A percentile compares a stretch with the other conserved stretches of the same genome.
phyloP scores from a whole-genome alignment of 2,888 invertebrate species.

The Drosophila atroscutellata region DNA sequence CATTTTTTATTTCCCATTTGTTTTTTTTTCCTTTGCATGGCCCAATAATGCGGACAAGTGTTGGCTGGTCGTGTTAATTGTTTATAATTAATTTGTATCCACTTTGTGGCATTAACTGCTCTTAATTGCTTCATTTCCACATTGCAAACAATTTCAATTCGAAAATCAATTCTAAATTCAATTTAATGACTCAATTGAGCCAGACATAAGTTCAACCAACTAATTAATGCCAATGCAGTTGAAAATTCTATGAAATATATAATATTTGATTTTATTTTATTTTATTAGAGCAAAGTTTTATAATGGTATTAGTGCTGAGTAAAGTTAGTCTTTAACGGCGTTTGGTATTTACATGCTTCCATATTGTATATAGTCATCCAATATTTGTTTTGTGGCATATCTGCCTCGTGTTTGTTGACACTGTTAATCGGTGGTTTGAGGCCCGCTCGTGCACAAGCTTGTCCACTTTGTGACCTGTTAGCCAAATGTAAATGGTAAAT shows the following conservation, averaged over 20 bases:
- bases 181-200: conserved; percentile 19
- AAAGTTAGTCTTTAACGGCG: background rate
- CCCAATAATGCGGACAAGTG: conserved; percentile 50
- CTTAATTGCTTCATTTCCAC: conserved; percentile 54
- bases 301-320: background rate
- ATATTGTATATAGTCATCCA: background rate
- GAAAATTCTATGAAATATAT: background rate
- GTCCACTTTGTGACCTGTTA: background rate
- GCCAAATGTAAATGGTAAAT: background rate
- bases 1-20: no score
- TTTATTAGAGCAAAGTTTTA: background rate
- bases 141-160: conserved; percentile 18
- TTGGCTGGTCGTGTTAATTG: conserved; percentile 53
- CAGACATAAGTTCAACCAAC: conserved; percentile 10
- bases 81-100: conserved; percentile 61
- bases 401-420: background rate
- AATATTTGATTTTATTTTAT: conserved; percentile 17
- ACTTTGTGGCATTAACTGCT: conserved; percentile 42
- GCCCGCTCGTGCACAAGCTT: background rate
- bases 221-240: background rate
- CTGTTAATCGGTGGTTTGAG: background rate
- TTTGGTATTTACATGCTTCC: background rate
- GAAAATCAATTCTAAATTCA: conserved; percentile 36
- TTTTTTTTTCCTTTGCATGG: conserved; percentile 16
- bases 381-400: background rate